Conservation (phyloP, 35 echinoderm and acorn worm genomes). For the Ptychodera flava region DNA sequence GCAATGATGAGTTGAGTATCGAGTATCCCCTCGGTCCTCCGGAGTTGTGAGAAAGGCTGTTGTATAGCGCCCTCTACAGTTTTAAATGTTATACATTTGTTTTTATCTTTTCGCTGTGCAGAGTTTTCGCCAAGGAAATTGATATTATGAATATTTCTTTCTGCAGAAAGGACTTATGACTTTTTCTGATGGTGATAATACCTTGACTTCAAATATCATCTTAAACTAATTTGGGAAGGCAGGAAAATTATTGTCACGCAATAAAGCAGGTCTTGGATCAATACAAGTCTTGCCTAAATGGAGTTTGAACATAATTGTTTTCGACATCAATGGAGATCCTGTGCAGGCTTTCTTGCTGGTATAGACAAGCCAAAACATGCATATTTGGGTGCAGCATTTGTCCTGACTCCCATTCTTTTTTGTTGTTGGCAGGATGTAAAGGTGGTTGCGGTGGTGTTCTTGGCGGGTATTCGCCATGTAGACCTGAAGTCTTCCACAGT, state of each 20-base stretch:
- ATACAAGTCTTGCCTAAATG: too few relatives aligned
- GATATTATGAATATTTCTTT: too few relatives aligned
- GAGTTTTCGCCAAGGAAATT: too few relatives aligned
- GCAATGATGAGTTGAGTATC: too few relatives aligned
- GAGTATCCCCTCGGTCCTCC: too few relatives aligned
- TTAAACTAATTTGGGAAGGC: neutral
- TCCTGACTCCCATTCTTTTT: neutral
- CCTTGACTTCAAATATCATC: neutral
- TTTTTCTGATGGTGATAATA: neutral
- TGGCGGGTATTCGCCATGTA: slow-evolving; percentile 55
- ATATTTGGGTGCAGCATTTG: neutral
- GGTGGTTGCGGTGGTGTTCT: slow-evolving; percentile 54
- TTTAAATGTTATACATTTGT: too few relatives aligned
- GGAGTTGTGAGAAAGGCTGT: too few relatives aligned
- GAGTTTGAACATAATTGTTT: too few relatives aligned
- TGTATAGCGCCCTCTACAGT: too few relatives aligned
- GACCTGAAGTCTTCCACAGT: neutral
- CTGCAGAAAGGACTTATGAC: neutral
- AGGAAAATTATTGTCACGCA: too few relatives aligned
- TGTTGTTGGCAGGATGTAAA: slow-evolving; percentile 46
- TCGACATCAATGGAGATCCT: neutral
- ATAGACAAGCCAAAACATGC: neutral
- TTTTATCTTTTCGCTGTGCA: too few relatives aligned
- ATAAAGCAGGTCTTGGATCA: too few relatives aligned
- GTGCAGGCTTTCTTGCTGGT: neutral